Evolutionary conservation across 2,888 invertebrate genomes (phyloP).

Genomic region (Aplocera efformata): DNA sequence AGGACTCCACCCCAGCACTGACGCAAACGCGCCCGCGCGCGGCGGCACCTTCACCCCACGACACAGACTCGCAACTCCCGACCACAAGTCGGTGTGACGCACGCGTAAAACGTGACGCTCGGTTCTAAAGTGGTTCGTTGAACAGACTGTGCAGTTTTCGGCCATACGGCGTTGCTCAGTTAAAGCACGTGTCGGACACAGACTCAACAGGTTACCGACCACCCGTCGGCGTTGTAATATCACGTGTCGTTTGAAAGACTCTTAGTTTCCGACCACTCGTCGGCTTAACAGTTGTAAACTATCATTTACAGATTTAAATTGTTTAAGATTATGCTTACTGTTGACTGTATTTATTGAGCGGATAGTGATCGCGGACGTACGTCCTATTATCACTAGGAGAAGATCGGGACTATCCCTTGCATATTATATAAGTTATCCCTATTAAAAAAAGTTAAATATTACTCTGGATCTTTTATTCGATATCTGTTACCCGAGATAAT

Average conservation of each 20-base stretch:
- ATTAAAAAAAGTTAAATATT: conserved; percentile 77
- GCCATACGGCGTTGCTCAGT: no score
- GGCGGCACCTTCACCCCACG: conserved; percentile 21
- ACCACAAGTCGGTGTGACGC: background rate
- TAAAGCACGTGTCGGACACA: no score
- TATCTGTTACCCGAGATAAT: conserved; percentile 21
- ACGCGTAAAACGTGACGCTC: background rate
- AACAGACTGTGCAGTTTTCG: no score
- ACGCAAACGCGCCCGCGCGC: conserved; percentile 42
- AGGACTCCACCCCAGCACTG: conserved; percentile 26
- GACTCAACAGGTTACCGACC: conserved; percentile 18
- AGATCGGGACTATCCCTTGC: conserved; percentile 76
- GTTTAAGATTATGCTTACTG: conserved; percentile 80
- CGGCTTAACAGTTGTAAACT: conserved; percentile 66
- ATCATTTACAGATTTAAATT: conserved; percentile 73
- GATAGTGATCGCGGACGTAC: conserved; percentile 73
- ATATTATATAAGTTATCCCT: conserved; percentile 81
- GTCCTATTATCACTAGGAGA: conserved; percentile 75
- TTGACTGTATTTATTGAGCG: conserved; percentile 80
- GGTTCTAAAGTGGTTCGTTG: no score
- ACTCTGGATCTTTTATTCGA: conserved; percentile 36
- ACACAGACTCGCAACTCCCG: conserved; percentile 19
- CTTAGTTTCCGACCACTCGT: conserved; percentile 56
- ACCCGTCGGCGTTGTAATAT: background rate
- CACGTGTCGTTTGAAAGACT: conserved; percentile 9